Conservation (phyloP, 2,888 invertebrate species). For the Drosophila demipolita region DNA sequence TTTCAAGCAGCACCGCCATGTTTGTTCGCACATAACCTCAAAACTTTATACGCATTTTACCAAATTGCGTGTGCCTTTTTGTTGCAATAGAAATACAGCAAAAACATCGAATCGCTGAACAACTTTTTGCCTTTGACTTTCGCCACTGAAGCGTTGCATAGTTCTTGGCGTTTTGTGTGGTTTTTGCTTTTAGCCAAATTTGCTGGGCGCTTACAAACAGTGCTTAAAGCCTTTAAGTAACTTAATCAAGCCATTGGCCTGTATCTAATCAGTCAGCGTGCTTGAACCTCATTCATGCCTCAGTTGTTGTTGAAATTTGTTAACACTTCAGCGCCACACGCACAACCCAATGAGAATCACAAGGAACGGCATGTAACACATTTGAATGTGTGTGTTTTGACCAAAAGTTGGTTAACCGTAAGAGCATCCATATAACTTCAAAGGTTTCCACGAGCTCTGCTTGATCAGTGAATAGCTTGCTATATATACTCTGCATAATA, state of each 20-base stretch:
- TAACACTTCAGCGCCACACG: conserved; percentile 71
- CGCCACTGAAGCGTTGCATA: conserved; percentile 61
- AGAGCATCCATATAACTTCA: conserved; percentile 31
- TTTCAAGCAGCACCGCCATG: conserved; percentile 73
- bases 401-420: conserved; percentile 19
- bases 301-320: conserved; percentile 69
- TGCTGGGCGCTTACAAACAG: conserved; percentile 18
- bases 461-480: neutral
- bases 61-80: conserved; percentile 73
- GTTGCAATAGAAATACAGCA: conserved; percentile 25
- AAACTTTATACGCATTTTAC: conserved; percentile 74
- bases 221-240: conserved; percentile 56
- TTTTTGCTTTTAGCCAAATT: conserved; percentile 74
- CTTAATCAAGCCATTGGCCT: conserved; percentile 25
- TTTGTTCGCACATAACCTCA: conserved; percentile 74
- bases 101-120: conserved; percentile 9
- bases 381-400: conserved; percentile 5
- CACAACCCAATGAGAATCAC: conserved; percentile 35
- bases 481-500: conserved; percentile 10
- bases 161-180: conserved; percentile 69
- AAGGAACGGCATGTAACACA: too few relatives aligned
- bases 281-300: conserved; percentile 74
- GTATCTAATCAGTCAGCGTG: conserved; percentile 68
- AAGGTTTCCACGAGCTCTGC: conserved; percentile 21
- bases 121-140: conserved; percentile 66